Conservation (phyloP, 2,113 vertebrate genomes). For the Chelonoidis abingdonii region DNA sequence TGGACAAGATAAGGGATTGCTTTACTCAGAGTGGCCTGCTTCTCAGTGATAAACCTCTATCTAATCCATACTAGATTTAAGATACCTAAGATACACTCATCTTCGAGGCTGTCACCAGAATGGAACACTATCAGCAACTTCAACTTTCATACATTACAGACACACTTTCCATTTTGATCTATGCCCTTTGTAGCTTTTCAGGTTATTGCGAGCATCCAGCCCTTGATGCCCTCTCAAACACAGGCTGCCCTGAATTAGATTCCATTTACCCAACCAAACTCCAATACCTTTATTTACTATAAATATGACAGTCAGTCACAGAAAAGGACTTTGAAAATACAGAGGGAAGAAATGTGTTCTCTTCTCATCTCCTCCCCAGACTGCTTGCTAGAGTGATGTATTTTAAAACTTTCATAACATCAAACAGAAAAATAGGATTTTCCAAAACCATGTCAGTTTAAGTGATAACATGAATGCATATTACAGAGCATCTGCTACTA, state of each 20-base stretch:
- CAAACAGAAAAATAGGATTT: constrained; percentile 44
- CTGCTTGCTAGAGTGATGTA: not conserved
- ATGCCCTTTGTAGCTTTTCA: constrained; percentile 29
- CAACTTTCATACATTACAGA: constrained; percentile 72
- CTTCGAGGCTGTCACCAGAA: constrained; percentile 79
- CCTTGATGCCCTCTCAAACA: not conserved
- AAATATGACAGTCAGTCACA: constrained; percentile 21
- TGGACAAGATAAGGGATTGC: constrained; percentile 82
- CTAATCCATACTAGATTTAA: constrained; percentile 81
- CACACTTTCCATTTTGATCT: constrained; percentile 58
- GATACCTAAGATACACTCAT: constrained; percentile 77
- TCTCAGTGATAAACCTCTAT: constrained; percentile 85
- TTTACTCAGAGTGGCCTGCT: constrained; percentile 78
- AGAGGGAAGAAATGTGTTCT: constrained; percentile 22
- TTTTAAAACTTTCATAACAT: constrained; percentile 62
- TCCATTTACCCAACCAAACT: constrained; percentile 40
- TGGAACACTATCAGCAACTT: constrained; percentile 77
- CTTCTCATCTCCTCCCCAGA: constrained; percentile 18
- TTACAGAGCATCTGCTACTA: constrained; percentile 67
- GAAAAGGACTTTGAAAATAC: constrained; percentile 12
- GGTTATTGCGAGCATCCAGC: constrained; percentile 11
- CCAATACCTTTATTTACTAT: constrained; percentile 4
- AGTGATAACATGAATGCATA: constrained; percentile 71
- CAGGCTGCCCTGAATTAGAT: constrained; percentile 35
- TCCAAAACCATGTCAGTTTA: constrained; percentile 56